Evolutionary conservation across 2,888 invertebrate species (phyloP), one percentile per base, ranked within the genome.

Genomic region (Drosophila gaucha): DNA sequence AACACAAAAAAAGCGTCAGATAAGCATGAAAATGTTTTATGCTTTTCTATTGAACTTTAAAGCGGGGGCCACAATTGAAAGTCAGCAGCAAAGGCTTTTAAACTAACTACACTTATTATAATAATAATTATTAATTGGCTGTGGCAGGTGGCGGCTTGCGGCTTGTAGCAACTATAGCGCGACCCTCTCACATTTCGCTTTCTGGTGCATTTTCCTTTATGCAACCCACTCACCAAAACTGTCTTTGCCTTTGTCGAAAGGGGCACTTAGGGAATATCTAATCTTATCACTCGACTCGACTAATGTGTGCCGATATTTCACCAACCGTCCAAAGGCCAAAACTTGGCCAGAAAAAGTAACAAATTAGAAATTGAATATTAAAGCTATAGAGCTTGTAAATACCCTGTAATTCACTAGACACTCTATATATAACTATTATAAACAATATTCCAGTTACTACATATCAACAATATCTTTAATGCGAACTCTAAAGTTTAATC

Each of bases 111-210:
- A 58, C 38, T 41, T 66, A 63, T 60, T 69, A 76, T 76, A 62
- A 63, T 70, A 86, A 80, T 80, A 78, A 84, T 80, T 74, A 80
- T 84, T 78, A 86, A 86, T 84, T 84, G 86, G 78, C 74, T 79
- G 26, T 60, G 64, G 31, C 57, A 57, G 69, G 28, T 67, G 65
- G 50, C 51, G 64, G 31, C 57, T 54, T 63, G 28, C 59, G 65
- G 50, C 51, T 36, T 6, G 24, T 52, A 33, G 79, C 76, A 83
- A 20, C 49, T n/a, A n/a, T n/a, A n/a, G n/a, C n/a, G n/a, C n/a
- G n/a, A n/a, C n/a, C n/a, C n/a, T 54, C 41, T 57, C 31, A 51
- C 56, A 36, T 51, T 22, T 39, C 39, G 14, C 36, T 35, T 10
- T 22, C n/a, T 22, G 31, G 1, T 49, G 41, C 35, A 60, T 35